Evolutionary conservation across 1,140 invertebrate species (phyloP).

Genomic region (Papilio polyxenes): DNA sequence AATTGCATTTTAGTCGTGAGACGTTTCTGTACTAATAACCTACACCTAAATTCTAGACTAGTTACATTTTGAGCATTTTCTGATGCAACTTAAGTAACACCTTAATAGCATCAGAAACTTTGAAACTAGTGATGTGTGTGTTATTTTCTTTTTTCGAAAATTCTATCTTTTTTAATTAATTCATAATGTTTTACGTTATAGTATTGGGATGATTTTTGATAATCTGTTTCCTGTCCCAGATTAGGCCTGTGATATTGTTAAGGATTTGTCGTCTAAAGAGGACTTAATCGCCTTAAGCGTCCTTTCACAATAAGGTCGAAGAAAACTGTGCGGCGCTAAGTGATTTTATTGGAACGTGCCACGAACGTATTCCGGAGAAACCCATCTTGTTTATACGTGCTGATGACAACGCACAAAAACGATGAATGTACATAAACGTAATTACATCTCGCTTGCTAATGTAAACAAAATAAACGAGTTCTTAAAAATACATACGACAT

Average conservation of each 20-base stretch:
- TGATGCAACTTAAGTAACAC: neutral
- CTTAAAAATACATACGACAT: neutral
- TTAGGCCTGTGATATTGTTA: neutral
- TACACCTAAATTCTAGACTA: neutral
- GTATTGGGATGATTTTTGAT: neutral
- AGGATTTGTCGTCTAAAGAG: neutral
- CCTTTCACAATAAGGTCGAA: neutral
- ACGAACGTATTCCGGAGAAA: constrained; percentile 4
- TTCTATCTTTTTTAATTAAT: too few relatives aligned
- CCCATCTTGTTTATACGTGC: constrained; percentile 26
- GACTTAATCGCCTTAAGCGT: constrained; percentile 11
- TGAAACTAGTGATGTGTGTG: too few relatives aligned
- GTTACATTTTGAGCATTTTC: neutral
- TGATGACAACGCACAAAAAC: neutral
- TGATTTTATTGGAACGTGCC: constrained; percentile 8
- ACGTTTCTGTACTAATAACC: neutral
- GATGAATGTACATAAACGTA: constrained; percentile 11
- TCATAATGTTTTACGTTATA: too few relatives aligned
- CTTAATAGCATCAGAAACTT: too few relatives aligned
- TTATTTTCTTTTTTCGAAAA: too few relatives aligned
- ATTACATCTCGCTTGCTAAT: neutral
- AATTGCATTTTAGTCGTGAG: constrained; percentile 1
- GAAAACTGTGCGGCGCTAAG: constrained; percentile 6
- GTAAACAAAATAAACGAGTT: neutral
- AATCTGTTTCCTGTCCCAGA: neutral